Percentiles rank a stretch among this genome's conserved stretches.
phyloP scores from a whole-genome alignment of 2,888 invertebrate genomes.

The Arrhopalites spinosus region DNA sequence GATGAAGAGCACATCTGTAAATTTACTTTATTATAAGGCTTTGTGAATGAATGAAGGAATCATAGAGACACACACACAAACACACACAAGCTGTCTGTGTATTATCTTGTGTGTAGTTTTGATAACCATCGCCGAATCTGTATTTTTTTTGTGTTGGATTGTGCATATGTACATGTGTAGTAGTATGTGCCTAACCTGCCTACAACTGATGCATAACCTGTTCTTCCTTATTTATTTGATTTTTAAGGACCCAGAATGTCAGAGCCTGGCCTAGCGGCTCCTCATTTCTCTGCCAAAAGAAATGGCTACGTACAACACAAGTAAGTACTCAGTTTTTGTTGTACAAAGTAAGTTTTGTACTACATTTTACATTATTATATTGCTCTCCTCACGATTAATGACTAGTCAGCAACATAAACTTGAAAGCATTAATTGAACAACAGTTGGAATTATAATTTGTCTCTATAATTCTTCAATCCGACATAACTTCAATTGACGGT shows the following conservation, averaged over 20 bases:
- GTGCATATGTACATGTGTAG: no score
- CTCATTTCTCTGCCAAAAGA: slow-evolving; percentile 15
- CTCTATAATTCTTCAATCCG: slow-evolving; percentile 18
- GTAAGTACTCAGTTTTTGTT: neutral
- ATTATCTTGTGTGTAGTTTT: no score
- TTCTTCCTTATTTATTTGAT: slow-evolving; percentile 23
- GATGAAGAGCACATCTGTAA: no score
- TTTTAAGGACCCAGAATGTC: slow-evolving; percentile 15
- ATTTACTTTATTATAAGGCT: no score
- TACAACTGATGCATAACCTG: slow-evolving; percentile 10
- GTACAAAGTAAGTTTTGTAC: neutral
- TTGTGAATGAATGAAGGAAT: no score
- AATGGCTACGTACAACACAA: neutral
- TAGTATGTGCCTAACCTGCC: neutral
- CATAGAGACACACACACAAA: no score
- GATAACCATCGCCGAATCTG: slow-evolving; percentile 4
- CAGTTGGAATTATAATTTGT: slow-evolving; percentile 25
- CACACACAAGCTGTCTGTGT: no score
- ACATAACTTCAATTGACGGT: slow-evolving; percentile 14
- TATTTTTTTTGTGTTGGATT: neutral
- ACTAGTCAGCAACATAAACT: slow-evolving; percentile 21
- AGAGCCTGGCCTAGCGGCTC: neutral
- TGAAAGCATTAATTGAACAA: slow-evolving; percentile 29
- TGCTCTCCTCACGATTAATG: slow-evolving; percentile 18
- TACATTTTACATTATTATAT: neutral